Conservation (phyloP, 2,888 invertebrate genomes). For the Zele albiditarsus region DNA sequence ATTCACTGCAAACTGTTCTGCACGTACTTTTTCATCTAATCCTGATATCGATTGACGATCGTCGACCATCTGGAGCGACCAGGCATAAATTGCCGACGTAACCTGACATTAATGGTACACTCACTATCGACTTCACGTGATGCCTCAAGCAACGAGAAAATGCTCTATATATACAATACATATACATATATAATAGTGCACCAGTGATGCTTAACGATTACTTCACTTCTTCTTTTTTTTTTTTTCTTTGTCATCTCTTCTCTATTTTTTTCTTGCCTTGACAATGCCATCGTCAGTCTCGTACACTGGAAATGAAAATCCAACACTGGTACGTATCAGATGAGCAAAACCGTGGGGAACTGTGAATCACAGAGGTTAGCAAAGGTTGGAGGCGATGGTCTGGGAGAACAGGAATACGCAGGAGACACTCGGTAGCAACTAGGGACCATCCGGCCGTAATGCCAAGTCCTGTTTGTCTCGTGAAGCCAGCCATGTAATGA, state of each 20-base stretch:
- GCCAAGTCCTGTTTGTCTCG: conserved; percentile 64
- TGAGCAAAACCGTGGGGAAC: conserved; percentile 3
- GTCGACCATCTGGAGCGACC: conserved; percentile 33
- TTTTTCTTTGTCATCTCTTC: neutral
- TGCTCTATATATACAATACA: conserved; percentile 40
- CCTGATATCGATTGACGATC: conserved; percentile 38
- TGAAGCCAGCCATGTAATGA: conserved; percentile 70
- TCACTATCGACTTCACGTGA: conserved; percentile 53
- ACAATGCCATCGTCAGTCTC: conserved; percentile 40
- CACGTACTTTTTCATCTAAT: conserved; percentile 6
- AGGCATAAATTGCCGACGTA: conserved; percentile 40
- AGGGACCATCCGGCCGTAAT: conserved; percentile 56
- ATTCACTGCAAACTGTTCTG: neutral
- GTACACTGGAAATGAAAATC: neutral
- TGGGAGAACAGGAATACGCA: conserved; percentile 13
- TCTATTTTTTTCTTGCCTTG: conserved; percentile 22
- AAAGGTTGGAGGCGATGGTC: conserved; percentile 12
- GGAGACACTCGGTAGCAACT: conserved; percentile 36
- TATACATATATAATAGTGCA: conserved; percentile 13
- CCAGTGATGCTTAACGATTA: conserved; percentile 48
- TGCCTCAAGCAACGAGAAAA: conserved; percentile 55
- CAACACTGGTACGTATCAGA: neutral
- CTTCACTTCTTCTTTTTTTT: conserved; percentile 4
- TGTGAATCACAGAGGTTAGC: conserved; percentile 9
- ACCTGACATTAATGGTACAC: conserved; percentile 52